Conservation (phyloP, 2,888 invertebrate genomes). For the Sphaerophoria taeniata region DNA sequence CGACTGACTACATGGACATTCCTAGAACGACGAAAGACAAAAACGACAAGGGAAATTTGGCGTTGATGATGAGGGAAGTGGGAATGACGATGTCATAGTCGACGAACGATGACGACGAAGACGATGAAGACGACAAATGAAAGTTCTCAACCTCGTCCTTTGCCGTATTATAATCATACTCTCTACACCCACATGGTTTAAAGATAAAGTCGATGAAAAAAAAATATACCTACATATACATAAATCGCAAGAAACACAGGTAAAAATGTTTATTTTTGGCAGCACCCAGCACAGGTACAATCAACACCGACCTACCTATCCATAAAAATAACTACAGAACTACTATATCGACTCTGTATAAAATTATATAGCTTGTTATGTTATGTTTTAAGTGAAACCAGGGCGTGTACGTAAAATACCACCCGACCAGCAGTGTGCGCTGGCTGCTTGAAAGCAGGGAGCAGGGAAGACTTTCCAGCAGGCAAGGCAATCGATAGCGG, state of each 20-base stretch:
- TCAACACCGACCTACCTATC: too few species aligned
- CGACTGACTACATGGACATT: background rate
- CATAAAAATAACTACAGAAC: background rate
- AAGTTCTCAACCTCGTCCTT: constrained; percentile 28
- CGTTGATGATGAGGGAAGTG: too few species aligned
- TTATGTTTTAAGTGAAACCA: constrained; percentile 22
- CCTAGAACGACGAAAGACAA: constrained; percentile 23
- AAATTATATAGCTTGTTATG: background rate
- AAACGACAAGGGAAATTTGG: background rate
- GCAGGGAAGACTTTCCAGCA: constrained; percentile 41
- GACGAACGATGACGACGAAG: background rate
- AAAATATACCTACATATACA: background rate
- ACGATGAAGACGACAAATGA: constrained; percentile 51
- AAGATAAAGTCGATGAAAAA: constrained; percentile 56
- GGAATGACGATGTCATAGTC: too few species aligned
- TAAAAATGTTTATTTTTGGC: constrained; percentile 70
- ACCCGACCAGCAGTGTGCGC: constrained; percentile 24
- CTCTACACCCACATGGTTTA: constrained; percentile 47
- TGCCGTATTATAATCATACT: constrained; percentile 9
- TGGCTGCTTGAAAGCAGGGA: background rate
- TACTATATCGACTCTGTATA: constrained; percentile 35
- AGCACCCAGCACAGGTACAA: constrained; percentile 56
- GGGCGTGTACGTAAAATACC: constrained; percentile 61
- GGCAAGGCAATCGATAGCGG: constrained; percentile 69
- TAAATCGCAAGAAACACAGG: constrained; percentile 54